Base-by-base conservation (phyloP, 2,797 vertebrate species). In the Taenioides sp. region DNA sequence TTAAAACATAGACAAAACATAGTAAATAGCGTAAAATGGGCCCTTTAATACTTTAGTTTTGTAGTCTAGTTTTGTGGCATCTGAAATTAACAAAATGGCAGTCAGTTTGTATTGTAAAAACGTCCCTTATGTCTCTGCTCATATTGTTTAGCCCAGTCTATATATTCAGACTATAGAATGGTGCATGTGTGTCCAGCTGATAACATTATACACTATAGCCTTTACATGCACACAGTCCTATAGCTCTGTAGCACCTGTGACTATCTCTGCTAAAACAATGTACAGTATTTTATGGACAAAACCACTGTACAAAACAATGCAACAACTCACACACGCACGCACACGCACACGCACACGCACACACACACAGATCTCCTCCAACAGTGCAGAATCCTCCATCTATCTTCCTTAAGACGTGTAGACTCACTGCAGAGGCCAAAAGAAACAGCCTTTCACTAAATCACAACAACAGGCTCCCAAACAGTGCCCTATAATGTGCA, bases 171-270 rank as follows among this genome's bases (percentile, higher is more conserved):
- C 11, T 63, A 17, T 63, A 20, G 27, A 27, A 69, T 6, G 31
- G 69, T 70, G 40, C 67, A 55, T 58, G 63, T 66, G 28, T 75
- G 82, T 49, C 64, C 27, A n/a, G 40, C 2, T 16, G n/a, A 65
- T 49, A 54, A 62, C 75, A 63, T 76, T 68, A 10, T 10, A 57
- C 23, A 37, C 67, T 10, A 18, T 58, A 28, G 58, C 67, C 57
- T 69, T 82, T 71, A 34, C 54, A 75, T 77, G 69, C 22, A 37
- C 34, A 58, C 27, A 27, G 31, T 55, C 58, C 43, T 43, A 55
- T 69, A 58, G 49, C 47, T 20, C 27, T 50, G 9, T 43, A 54
- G 67, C 12, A 70, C n/a, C 50, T 11, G 20, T 23, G 67, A 22
- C 14, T 55, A 12, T 64, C n/a, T 47, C 27, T 43, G 52, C 14